Evolutionary conservation across 2,888 invertebrate genomes (phyloP), one percentile per base, ranked within the genome.

Genomic region (Phyllotreta cruciferae): DNA sequence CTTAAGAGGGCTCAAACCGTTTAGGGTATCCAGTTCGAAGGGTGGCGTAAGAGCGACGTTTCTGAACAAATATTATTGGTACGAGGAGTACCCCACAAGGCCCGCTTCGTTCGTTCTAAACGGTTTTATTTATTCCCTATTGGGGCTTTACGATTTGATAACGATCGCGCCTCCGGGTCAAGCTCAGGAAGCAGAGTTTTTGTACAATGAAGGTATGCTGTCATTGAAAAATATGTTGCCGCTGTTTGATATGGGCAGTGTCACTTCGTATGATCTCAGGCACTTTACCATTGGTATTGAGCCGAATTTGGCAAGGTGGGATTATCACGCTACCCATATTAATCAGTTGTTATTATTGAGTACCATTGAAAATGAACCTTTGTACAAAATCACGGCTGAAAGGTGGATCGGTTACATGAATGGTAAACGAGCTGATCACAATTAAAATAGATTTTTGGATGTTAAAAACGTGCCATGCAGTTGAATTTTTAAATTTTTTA

Each of bases 261-360:
- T 96, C 1, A 95, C 96, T 14, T 90, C 94, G 67, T 99, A 99
- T 79, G 99, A 99, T 83, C 85, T 99, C 56, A 85, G 98, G 9
- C 99, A 99, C 80, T 89, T 96, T 76, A 94, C 94, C 0, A 82
- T 96, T 38, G 92, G 93, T 13, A 90, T 92, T 11, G 91, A 94
- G 34, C 96, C 96, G 0, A 99, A 99, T 81, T 85, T 98, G 66
- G 99, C 99, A 0, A 85, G 99, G 61, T 98, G 98, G 96, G 99
- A 99, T 79, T 99, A 99, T 81, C 99, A 99, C 82, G 94, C 96
- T 0, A 97, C 98, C 0, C 99, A 99, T 80, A 92, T 99, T 24
- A 98, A 97, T 83, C 97, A 99, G 78, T 85, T 97, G 68, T 87
- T 98, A 68, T 85, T 96, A 61, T 83, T 98, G 24, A 90, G 91